phyloP scores from a whole-genome alignment of 2,113 vertebrate species.

The Prietella phreatophila region DNA sequence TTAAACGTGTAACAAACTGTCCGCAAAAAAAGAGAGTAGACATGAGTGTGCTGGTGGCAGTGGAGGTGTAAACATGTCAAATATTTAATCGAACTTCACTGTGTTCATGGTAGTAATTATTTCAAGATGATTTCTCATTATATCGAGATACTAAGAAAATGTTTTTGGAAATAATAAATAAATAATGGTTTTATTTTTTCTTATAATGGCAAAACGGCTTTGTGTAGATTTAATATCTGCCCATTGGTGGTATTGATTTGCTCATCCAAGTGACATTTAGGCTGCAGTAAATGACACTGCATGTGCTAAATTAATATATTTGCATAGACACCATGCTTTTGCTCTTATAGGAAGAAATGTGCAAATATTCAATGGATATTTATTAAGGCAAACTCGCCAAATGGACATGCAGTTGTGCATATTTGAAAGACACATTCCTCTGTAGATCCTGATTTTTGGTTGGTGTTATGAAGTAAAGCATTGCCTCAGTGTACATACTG shows the following conservation, averaged over 20 bases:
- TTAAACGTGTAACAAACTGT: background rate
- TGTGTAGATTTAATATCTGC: constrained; percentile 6
- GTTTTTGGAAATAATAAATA: background rate
- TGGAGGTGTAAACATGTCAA: background rate
- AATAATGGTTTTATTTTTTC: background rate
- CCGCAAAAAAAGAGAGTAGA: background rate
- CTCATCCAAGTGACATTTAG: background rate
- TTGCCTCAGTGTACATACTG: too few relatives aligned
- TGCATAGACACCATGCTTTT: background rate
- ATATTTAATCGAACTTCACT: background rate
- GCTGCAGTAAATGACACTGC: background rate
- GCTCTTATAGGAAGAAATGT: background rate
- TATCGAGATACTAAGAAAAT: background rate
- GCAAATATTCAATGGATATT: background rate
- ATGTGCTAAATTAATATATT: background rate
- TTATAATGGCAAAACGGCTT: background rate
- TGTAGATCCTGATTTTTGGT: background rate
- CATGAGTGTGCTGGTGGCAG: background rate
- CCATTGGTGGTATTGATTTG: constrained; percentile 11
- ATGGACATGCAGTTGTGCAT: background rate
- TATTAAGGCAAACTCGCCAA: background rate
- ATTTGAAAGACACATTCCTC: background rate
- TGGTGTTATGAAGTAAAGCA: background rate
- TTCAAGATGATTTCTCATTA: background rate
- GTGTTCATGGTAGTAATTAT: background rate